Evolutionary conservation across 2,888 invertebrate species (phyloP), one percentile per base, ranked within the genome.

Genomic region (Metellina segmentata): DNA sequence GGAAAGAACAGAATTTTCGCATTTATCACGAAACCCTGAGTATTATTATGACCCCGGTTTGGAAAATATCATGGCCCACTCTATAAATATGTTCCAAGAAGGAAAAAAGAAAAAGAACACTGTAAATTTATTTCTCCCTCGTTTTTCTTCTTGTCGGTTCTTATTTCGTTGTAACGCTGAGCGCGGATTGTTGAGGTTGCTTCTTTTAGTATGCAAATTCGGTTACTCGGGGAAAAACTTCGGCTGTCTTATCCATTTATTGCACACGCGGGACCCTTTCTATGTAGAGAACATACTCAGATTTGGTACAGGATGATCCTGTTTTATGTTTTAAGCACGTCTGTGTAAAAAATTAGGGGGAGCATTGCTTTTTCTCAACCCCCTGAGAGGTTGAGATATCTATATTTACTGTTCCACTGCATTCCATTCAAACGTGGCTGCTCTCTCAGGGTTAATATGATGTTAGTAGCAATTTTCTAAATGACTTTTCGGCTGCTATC

Each of bases 261-360:
- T 7, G 83, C 16, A 34, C 83, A 16, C 83, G 8, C 8, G 83
- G 83, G 72, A 74, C 48, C 0, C 48, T 51, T 82, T 72, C 51
- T 4, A 7, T 1, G 20, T 48, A 69, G 48, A 69, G 16, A 48
- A 34, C 34, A 69, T 4, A 52, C 61, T 16, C 13, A 19, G 75
- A 75, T 85, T 85, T 85, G 61, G 8, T 61, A 61, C n/a, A 34
- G 53, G 6, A 16, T 52, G 13, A 13, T 6, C 61, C 61, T 85
- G 52, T 53, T 75, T 85, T 85, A 52, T 74, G 83, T 85, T 75
- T 61, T 7, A n/a, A 20, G 75, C 85, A 85, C 74, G 85, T 85
- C n/a, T 34, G 1, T 8, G 74, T 85, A 48, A 74, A 85, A 85
- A 61, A 85, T n/a, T 61, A 85, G 16, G 8, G 16, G 53, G 6